A percentile compares a stretch with the other conserved stretches of the same genome.
Conservation (phyloP, 2,888 invertebrate genomes). For the Calameuta idolon region DNA sequence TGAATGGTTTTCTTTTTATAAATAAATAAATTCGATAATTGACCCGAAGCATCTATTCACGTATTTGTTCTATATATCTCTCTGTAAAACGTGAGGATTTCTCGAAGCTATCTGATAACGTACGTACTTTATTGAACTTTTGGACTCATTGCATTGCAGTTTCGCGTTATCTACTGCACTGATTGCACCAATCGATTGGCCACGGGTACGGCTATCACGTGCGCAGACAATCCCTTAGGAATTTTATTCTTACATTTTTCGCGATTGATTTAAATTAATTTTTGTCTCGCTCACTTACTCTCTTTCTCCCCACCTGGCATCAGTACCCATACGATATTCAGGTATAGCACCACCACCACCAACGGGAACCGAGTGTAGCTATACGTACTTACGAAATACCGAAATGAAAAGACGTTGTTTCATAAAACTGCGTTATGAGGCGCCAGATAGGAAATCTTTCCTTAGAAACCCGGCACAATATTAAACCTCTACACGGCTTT, state of each 20-base stretch:
- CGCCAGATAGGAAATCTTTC: constrained; percentile 3
- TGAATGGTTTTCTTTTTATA: neutral
- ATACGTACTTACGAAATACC: neutral
- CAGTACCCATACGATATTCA: neutral
- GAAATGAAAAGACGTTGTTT: constrained; percentile 1
- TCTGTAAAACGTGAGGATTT: neutral
- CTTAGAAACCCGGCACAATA: neutral
- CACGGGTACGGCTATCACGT: neutral
- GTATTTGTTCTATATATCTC: neutral
- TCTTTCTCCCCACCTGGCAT: neutral
- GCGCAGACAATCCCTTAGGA: neutral
- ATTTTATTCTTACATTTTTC: neutral
- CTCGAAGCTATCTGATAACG: neutral
- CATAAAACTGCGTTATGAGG: constrained; percentile 1
- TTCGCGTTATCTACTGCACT: neutral
- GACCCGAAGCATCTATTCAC: neutral
- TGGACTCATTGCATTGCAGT: neutral
- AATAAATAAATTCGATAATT: neutral
- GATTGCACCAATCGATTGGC: neutral
- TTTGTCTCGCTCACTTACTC: neutral
- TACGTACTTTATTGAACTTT: neutral
- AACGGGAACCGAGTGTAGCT: neutral
- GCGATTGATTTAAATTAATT: neutral
- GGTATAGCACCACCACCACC: neutral
- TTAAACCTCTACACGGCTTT: constrained; percentile 1